Evolutionary conservation across 2,797 vertebrate species (phyloP).

Genomic region (Australoheros facetus): DNA sequence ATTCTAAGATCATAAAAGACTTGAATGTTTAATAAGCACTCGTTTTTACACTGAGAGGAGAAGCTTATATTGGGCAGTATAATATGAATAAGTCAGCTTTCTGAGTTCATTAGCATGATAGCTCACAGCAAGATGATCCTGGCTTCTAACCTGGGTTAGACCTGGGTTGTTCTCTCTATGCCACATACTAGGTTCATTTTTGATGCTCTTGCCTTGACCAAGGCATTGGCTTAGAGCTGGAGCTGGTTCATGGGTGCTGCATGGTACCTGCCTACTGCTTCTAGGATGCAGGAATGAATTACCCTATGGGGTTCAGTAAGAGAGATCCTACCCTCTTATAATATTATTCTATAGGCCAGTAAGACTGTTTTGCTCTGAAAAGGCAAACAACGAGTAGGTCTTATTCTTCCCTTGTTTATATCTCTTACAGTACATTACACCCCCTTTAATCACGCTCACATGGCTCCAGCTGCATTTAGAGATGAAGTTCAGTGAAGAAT

Average conservation of each 20-base stretch:
- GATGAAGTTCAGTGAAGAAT: neutral
- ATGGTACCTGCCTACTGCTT: neutral
- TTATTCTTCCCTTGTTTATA: neutral
- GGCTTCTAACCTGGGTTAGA: too few species aligned
- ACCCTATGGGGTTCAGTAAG: neutral
- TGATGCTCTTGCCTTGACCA: neutral
- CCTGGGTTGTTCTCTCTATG: too few species aligned
- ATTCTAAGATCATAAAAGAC: neutral
- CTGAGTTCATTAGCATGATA: too few species aligned
- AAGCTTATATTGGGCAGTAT: neutral
- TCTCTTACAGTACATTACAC: neutral
- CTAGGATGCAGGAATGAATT: neutral
- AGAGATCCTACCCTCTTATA: neutral
- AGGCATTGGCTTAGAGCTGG: neutral
- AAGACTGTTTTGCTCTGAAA: neutral
- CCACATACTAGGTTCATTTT: too few species aligned
- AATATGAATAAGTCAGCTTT: too few species aligned
- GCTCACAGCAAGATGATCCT: too few species aligned
- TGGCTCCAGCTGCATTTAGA: constrained; percentile 31
- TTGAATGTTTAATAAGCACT: neutral
- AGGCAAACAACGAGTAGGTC: neutral
- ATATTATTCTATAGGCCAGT: neutral
- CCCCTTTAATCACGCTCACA: constrained; percentile 7
- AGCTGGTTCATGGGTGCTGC: neutral
- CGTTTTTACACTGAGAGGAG: neutral